phyloP scores from a whole-genome alignment of 2,113 vertebrate species.

The Sphaerodactylus townsendi region DNA sequence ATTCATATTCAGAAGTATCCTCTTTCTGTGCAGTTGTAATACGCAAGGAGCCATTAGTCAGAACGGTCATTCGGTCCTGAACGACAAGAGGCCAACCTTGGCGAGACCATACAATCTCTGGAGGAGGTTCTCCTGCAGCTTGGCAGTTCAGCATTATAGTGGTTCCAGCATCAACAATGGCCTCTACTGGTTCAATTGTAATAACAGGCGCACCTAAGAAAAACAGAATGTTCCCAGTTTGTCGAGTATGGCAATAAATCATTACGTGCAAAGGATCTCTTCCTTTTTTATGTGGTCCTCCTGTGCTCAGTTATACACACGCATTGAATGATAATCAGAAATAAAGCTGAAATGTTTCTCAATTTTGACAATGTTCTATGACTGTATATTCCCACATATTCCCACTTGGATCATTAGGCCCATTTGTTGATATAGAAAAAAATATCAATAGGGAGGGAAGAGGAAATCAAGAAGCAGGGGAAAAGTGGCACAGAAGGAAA shows the following conservation, averaged over 20 bases:
- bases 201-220: slow-evolving; percentile 85
- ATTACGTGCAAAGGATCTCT: background rate
- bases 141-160: slow-evolving; percentile 86
- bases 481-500: background rate
- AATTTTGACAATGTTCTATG: background rate
- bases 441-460: too few species aligned
- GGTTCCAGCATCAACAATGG: slow-evolving; percentile 79
- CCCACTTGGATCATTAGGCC: rapidly evolving
- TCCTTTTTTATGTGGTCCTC: background rate
- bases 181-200: slow-evolving; percentile 81
- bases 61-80: slow-evolving; percentile 70
- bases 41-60: slow-evolving; percentile 85
- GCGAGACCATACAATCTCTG: slow-evolving; percentile 84
- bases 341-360: too few species aligned
- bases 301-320: background rate
- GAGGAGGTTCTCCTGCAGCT: slow-evolving; percentile 86
- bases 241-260: background rate
- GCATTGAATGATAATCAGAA: too few species aligned
- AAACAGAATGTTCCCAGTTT: background rate
- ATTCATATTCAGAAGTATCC: slow-evolving; percentile 90
- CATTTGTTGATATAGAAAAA: background rate
- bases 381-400: background rate
- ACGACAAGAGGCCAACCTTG: slow-evolving; percentile 76
- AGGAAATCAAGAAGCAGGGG: background rate
- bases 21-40: slow-evolving; percentile 81